Evolutionary conservation across 2,113 vertebrate genomes (phyloP).

Genomic region (Rhinopomastus cyanomelas): DNA sequence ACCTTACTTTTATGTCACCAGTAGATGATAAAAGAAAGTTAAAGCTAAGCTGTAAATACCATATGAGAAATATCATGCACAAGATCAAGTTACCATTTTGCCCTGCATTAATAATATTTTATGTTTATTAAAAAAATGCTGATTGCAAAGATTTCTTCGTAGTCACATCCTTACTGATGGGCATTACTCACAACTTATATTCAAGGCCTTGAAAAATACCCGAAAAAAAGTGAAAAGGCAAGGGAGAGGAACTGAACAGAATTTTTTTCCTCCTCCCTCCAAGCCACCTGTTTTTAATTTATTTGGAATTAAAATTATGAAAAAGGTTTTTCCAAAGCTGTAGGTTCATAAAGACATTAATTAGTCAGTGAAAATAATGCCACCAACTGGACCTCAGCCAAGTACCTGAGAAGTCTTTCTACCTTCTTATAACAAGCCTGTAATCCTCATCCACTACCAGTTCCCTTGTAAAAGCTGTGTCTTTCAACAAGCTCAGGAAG

Average conservation of each 20-base stretch:
- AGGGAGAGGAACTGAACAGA: background rate
- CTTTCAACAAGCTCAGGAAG: background rate
- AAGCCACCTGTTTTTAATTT: background rate
- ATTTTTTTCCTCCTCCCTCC: background rate
- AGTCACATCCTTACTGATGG: background rate
- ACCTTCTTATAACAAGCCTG: background rate
- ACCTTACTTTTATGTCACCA: constrained; percentile 19
- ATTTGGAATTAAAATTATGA: constrained; percentile 22
- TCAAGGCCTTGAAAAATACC: background rate
- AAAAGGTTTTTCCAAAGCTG: constrained; percentile 1
- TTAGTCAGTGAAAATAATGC: constrained; percentile 4
- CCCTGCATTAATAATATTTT: background rate
- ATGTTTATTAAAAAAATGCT: background rate
- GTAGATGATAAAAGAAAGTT: constrained; percentile 9
- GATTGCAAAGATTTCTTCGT: background rate
- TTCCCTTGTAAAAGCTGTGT: background rate
- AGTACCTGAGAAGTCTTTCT: background rate
- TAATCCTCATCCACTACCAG: background rate
- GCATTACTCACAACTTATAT: background rate
- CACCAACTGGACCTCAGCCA: background rate
- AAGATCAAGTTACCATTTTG: constrained; percentile 24
- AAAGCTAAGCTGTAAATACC: constrained; percentile 6
- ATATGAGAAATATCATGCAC: background rate
- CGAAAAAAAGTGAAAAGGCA: background rate
- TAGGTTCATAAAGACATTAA: background rate